Evolutionary conservation across 1,140 invertebrate species (phyloP), one percentile per base, ranked within the genome.

Genomic region (Monomorium pharaonis): DNA sequence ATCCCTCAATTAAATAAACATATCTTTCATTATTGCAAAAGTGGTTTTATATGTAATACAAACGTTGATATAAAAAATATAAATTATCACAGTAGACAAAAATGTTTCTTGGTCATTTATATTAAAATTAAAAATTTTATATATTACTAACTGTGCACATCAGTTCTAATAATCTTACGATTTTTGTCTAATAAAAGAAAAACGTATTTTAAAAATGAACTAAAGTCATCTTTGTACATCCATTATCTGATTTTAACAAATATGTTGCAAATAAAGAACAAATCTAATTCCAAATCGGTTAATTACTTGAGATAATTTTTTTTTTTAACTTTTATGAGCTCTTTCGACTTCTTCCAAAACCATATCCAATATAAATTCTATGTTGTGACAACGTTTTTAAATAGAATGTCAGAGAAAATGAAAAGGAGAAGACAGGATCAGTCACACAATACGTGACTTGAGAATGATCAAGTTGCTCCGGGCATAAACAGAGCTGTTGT

Each of bases 401-500:
- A 84, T 90, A 84, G 85, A 44, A 42, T 47, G 47, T 51, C n/a
- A 30, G 14, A 47, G 18, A 33, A 16, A 37, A 44, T 2, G 42
- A 56, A 14, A 47, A 74, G 69, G 4, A 16, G 42, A 9, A 33
- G 47, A 24, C 54, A 78, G 51, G 51, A 44, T 2, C 47, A 80
- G 56, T 87, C 42, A n/a, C 37, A 37, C 37, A 37, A 58, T 6
- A 76, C 60, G 70, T 63, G 84, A 84, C 54, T 58, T n/a, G 49
- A 47, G 54, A 78, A 51, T 75, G 85, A 47, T 30, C 69, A 69
- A 69, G 44, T 70, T 47, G 62, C 42, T 16, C 63, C 44, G 47
- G 24, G 63, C 54, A 58, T 80, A 89, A 89, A 88, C 67, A 70
- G 24, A n/a, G 72, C 76, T 70, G 24, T 75, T 88, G 75, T 76